Evolutionary conservation across 2,113 vertebrate genomes (phyloP).

Genomic region (Xenopus borealis): DNA sequence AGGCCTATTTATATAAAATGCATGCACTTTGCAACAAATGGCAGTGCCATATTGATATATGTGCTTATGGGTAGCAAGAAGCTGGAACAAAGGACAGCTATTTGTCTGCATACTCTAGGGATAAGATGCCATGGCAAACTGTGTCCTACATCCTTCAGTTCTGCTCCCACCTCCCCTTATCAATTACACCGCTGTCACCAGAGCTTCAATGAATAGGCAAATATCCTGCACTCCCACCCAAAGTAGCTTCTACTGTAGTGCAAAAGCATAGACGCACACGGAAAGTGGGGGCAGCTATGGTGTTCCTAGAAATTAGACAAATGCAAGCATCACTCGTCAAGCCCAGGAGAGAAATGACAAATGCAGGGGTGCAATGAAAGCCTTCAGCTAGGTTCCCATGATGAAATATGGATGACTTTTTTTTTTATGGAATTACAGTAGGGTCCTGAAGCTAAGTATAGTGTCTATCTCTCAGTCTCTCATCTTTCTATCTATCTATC

Average conservation of each 20-base stretch:
- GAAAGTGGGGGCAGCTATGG: conserved; percentile 22
- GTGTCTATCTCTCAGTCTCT: no score
- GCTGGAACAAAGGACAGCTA: conserved; percentile 68
- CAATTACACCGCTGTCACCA: conserved; percentile 53
- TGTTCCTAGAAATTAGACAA: conserved; percentile 45
- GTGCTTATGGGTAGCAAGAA: conserved; percentile 58
- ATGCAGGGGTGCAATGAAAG: conserved; percentile 39
- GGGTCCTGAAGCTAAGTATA: neutral
- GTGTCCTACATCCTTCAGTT: conserved; percentile 53
- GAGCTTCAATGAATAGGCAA: conserved; percentile 53
- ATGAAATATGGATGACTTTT: conserved; percentile 52
- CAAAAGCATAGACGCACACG: neutral
- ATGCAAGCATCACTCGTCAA: conserved; percentile 45
- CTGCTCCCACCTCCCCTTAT: conserved; percentile 53
- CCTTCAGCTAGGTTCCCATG: conserved; percentile 31
- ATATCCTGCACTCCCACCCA: conserved; percentile 47
- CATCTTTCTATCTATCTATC: no score
- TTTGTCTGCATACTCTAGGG: conserved; percentile 64
- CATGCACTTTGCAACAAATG: conserved; percentile 64
- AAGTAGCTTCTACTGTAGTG: conserved; percentile 33
- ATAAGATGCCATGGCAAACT: conserved; percentile 58
- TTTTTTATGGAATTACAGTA: conserved; percentile 41
- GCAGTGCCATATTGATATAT: conserved; percentile 67
- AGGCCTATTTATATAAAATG: conserved; percentile 61
- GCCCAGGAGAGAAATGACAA: conserved; percentile 51